Base-by-base conservation (phyloP, 30 jellyfish, hydroid and myxozoan genomes). In the Hydra vulgaris region DNA sequence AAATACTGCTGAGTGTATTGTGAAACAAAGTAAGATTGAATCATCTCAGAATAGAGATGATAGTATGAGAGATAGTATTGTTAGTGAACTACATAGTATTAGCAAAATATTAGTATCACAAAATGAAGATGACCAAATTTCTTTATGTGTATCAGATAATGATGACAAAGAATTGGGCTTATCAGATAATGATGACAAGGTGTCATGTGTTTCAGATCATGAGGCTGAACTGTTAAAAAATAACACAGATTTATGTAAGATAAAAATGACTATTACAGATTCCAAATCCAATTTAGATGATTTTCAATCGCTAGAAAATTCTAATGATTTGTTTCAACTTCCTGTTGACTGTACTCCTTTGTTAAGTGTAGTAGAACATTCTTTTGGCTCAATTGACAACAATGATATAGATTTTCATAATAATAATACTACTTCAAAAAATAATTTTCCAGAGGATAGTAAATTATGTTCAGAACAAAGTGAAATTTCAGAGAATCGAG, bases 141-240 rank as follows among this genome's bases (percentile, higher is more conserved):
- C 87, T n/a, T 27, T 80, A 21, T 80, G 87, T 70, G 87, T 84
- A 8, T 80, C 87, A n/a, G 87, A 80, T 80, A 66, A 68, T 0
- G 87, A 80, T 66, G 87, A 27, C 17, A 70, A 26, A 20, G 23
- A 21, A 7, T 19, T 24, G 1, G 0, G 76, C 66, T 12, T 40
- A 40, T 40, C 61, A 40, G n/a, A n/a, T n/a, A n/a, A n/a, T n/a
- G n/a, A n/a, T n/a, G n/a, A n/a, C n/a, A n/a, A n/a, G n/a, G n/a
- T n/a, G n/a, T n/a, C n/a, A n/a, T n/a, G n/a, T n/a, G n/a, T n/a
- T n/a, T n/a, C n/a, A n/a, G 61, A 40, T 12, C 61, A 40, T 40
- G 61, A 40, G 61, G 12, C 61, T n/a, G n/a, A n/a, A n/a, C n/a
- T n/a, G n/a, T n/a, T n/a, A n/a, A n/a, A n/a, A n/a, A n/a, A n/a